A percentile compares a stretch with the other conserved stretches of the same genome.
These are phyloP conservation scores for Unio delphinus DNA, from an alignment of 2,888 invertebrate species.

Conservation along the genomic window DNA sequence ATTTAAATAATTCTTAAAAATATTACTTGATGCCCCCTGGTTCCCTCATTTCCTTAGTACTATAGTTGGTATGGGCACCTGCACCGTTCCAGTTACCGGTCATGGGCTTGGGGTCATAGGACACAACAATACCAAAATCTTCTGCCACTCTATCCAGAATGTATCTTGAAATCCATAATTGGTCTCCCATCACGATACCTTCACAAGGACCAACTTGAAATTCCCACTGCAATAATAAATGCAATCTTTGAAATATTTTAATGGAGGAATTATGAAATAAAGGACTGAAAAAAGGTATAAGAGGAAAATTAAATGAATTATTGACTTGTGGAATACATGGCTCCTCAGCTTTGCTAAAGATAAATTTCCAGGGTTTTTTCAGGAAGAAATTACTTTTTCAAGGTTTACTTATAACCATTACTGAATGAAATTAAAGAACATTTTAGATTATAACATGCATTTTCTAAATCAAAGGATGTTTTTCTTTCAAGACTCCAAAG, in stretches of 20 bases:
- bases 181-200: constrained; percentile 80
- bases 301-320: too few species aligned
- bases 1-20: too few species aligned
- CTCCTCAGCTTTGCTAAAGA: too few species aligned
- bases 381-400: too few species aligned
- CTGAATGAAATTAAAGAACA: too few species aligned
- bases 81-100: constrained; percentile 75
- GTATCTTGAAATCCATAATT: constrained; percentile 74
- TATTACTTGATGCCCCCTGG: constrained; percentile 66
- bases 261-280: neutral
- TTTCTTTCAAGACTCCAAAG: too few species aligned
- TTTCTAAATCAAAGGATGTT: too few species aligned
- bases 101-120: constrained; percentile 74
- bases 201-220: constrained; percentile 92
- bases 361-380: too few species aligned
- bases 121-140: constrained; percentile 73
- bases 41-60: constrained; percentile 91
- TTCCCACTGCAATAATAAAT: constrained; percentile 60
- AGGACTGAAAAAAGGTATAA: too few species aligned
- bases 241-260: neutral
- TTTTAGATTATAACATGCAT: too few species aligned
- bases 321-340: too few species aligned
- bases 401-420: too few species aligned
- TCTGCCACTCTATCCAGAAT: constrained; percentile 73
- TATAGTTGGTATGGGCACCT: constrained; percentile 97